phyloP scores from a whole-genome alignment of 2,888 invertebrate genomes.

The Sarcophaga subvicina region DNA sequence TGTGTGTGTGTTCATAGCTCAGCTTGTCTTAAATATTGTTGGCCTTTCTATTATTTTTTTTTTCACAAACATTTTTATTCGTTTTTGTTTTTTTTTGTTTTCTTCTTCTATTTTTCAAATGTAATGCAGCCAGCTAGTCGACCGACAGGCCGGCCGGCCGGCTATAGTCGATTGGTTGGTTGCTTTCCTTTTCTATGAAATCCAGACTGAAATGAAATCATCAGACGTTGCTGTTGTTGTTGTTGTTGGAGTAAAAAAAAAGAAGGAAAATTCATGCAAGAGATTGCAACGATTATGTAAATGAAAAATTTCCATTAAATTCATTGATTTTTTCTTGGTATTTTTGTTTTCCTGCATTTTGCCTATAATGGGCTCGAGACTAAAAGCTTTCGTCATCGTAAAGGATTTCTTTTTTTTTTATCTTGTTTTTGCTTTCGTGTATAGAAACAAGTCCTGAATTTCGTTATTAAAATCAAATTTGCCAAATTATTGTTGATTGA shows the following conservation, averaged over 20 bases:
- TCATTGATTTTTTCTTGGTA: slow-evolving; percentile 72
- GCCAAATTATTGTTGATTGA: slow-evolving; percentile 61
- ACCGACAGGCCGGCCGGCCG: no score
- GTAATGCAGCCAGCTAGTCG: neutral
- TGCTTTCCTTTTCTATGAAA: slow-evolving; percentile 1
- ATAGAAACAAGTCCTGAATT: slow-evolving; percentile 41
- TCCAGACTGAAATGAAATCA: neutral
- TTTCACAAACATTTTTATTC: slow-evolving; percentile 40
- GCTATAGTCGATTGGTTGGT: neutral
- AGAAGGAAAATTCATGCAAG: slow-evolving; percentile 7
- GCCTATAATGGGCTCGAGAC: slow-evolving; percentile 30
- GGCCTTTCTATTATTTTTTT: slow-evolving; percentile 44
- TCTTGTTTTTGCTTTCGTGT: neutral
- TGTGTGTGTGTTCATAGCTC: neutral
- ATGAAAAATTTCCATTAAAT: slow-evolving; percentile 78
- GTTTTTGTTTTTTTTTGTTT: neutral
- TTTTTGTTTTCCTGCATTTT: slow-evolving; percentile 59
- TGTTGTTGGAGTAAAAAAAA: neutral
- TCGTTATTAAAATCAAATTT: slow-evolving; percentile 66
- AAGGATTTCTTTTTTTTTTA: slow-evolving; percentile 34
- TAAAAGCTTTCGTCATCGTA: slow-evolving; percentile 44
- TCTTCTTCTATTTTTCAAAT: neutral
- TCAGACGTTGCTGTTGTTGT: slow-evolving; percentile 31
- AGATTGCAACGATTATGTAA: slow-evolving; percentile 74
- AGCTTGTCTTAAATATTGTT: slow-evolving; percentile 51